Conservation (phyloP, 2,797 vertebrate genomes). For the Lepilemur ruficaudatus region DNA sequence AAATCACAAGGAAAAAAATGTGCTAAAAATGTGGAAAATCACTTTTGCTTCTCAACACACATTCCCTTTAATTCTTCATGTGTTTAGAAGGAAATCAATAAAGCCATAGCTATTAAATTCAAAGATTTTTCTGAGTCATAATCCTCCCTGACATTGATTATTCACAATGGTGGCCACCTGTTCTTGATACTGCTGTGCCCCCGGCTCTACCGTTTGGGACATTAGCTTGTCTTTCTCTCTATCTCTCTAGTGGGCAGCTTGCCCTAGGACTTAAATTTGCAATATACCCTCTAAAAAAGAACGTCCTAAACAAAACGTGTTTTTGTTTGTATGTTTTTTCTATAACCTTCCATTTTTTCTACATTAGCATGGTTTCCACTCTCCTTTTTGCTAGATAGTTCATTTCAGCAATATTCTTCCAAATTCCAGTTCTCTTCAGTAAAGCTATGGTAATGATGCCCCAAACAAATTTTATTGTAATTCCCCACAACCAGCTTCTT, state of each 20-base stretch:
- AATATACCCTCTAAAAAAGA: neutral
- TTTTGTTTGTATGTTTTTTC: accelerated
- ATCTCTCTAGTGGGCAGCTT: neutral
- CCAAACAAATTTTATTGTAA: neutral
- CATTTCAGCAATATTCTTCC: neutral
- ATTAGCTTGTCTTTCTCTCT: neutral
- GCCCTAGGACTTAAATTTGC: too few relatives aligned
- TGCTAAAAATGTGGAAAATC: conserved; percentile 26
- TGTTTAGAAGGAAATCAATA: neutral
- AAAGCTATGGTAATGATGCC: neutral
- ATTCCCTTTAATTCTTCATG: neutral
- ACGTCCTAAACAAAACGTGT: neutral
- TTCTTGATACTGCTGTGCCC: accelerated
- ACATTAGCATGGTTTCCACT: neutral
- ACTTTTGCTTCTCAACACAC: neutral
- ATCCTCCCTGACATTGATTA: neutral
- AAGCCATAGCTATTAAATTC: neutral
- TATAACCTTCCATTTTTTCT: neutral
- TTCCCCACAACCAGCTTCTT: neutral
- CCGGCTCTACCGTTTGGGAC: neutral
- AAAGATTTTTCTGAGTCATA: neutral
- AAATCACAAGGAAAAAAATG: neutral
- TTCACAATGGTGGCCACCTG: neutral
- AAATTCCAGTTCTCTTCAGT: neutral
- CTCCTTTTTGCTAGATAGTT: neutral